phyloP scores from a whole-genome alignment of 2,797 vertebrate genomes.

The Pagetopsis macropterus region DNA sequence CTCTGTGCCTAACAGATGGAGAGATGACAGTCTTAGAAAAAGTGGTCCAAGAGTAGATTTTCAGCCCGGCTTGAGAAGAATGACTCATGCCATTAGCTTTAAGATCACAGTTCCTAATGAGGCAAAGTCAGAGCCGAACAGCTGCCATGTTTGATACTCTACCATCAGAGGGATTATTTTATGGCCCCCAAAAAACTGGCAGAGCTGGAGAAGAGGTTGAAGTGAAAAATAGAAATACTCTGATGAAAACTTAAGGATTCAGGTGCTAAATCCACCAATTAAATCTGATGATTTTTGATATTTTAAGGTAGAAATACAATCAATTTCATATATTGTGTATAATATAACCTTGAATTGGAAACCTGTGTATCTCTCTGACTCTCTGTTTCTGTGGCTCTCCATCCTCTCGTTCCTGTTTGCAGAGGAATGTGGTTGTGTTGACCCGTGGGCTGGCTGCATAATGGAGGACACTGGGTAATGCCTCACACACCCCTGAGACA shows the following conservation, averaged over 20 bases:
- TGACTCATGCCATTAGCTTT: conserved; percentile 36
- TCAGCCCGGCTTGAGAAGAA: neutral
- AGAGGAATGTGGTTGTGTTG: conserved; percentile 95
- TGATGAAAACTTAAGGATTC: conserved; percentile 4
- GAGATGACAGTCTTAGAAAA: conserved; percentile 12
- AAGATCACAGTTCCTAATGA: conserved; percentile 26
- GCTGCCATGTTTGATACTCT: conserved; percentile 27
- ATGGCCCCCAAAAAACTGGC: conserved; percentile 12
- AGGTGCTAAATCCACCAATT: conserved; percentile 6
- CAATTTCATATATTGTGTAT: neutral
- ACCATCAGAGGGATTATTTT: conserved; percentile 22
- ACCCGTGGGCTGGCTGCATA: conserved; percentile 94
- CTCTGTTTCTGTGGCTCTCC: conserved; percentile 4
- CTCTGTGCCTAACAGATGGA: conserved; percentile 30
- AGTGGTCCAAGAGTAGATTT: conserved; percentile 12
- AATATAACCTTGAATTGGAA: neutral
- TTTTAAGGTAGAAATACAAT: neutral
- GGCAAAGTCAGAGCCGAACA: conserved; percentile 17
- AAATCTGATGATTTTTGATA: neutral
- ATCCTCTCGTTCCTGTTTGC: conserved; percentile 49
- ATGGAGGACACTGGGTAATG: conserved; percentile 98
- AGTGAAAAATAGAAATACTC: conserved; percentile 22
- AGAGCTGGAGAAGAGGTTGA: neutral
- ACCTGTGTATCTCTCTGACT: neutral
- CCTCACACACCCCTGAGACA: conserved; percentile 17